These are phyloP conservation scores for Drosophila silvestris DNA, from an alignment of 2,888 invertebrate species.

Conservation along the genomic window DNA sequence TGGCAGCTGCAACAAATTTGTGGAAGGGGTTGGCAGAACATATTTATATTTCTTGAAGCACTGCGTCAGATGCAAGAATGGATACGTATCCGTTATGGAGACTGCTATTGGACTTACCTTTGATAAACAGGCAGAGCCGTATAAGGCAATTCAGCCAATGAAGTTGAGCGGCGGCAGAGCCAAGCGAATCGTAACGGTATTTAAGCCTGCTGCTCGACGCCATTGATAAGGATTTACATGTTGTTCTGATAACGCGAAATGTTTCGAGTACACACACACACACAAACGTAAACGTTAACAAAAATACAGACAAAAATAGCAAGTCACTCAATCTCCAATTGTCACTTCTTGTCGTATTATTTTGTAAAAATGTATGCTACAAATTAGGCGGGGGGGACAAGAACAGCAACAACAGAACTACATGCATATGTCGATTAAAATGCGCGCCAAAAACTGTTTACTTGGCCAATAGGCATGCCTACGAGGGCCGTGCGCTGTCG, in stretches of 20 bases:
- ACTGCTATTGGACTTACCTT: slow-evolving; percentile 56
- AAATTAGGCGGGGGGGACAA: slow-evolving; percentile 38
- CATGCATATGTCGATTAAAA: slow-evolving; percentile 7
- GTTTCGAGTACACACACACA: slow-evolving; percentile 2
- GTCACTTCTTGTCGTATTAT: slow-evolving; percentile 50
- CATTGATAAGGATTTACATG: slow-evolving; percentile 66
- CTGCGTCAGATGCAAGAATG: slow-evolving; percentile 12
- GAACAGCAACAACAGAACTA: slow-evolving; percentile 17
- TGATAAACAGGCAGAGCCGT: slow-evolving; percentile 55
- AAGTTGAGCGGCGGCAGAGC: slow-evolving; percentile 56
- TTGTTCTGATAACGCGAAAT: slow-evolving; percentile 31
- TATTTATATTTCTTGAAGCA: slow-evolving; percentile 68
- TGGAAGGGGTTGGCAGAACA: slow-evolving; percentile 4
- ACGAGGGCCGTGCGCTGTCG: slow-evolving; percentile 37
- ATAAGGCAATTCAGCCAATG: slow-evolving; percentile 63
- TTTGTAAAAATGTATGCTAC: slow-evolving; percentile 49
- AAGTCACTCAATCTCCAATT: slow-evolving; percentile 15
- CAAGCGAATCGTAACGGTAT: slow-evolving; percentile 49
- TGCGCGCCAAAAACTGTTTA: slow-evolving; percentile 68
- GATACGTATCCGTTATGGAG: slow-evolving; percentile 51
- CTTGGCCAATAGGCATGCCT: slow-evolving; percentile 1
- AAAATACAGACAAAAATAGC: slow-evolving; percentile 34
- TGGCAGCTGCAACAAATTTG: slow-evolving; percentile 26
- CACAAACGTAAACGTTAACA: slow-evolving; percentile 22
- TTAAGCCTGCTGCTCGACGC: slow-evolving; percentile 50